Evolutionary conservation across 2,113 vertebrate species (phyloP), one percentile per base, ranked within the genome.

Genomic region (Dasyornis broadbenti): DNA sequence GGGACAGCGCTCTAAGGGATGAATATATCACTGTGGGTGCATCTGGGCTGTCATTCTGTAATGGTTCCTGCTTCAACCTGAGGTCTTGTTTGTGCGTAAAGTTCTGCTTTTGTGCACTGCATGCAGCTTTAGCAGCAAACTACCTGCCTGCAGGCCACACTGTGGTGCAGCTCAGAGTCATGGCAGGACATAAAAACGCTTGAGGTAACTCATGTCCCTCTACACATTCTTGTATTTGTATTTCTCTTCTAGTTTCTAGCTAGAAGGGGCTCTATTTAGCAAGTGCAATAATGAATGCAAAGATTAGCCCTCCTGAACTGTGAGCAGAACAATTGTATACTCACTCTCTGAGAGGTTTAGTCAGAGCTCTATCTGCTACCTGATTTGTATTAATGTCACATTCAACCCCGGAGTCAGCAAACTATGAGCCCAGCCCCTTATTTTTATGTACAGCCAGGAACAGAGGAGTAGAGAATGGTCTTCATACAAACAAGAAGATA

Each of bases 401-500:
- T 86, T 81, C 79, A 75, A 0, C 31, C 15, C 64, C 27, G 40
- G 8, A 71, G 69, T 89, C 60, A 90, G 76, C 69, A 84, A 68
- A 73, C 28, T 33, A n/a, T 56, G 53, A 89, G 40, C 42, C 77
- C 71, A 80, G 60, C 80, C 24, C 52, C 30, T 88, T 71, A 79
- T 93, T 93, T 94, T 90, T 90, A 83, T 89, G 53, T 91, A 27
- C 39, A 88, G 45, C 45, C 52, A 78, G 77, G 57, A 90, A 75
- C 24, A 73, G 87, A 95, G 72, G 78, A 54, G n/a, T 45, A 56
- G 90, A 92, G 59, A 77, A 90, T 53, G 40, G 28, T 86, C 76
- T 89, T 89, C 79, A 72, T 23, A 90, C 45, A 70, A 81, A 70
- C 52, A 78, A 83, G 82, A 81, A 91, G 91, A 96, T 82, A 70